Evolutionary conservation across 1,140 invertebrate genomes (phyloP).

Genomic region (Helicorthomorpha holstii): DNA sequence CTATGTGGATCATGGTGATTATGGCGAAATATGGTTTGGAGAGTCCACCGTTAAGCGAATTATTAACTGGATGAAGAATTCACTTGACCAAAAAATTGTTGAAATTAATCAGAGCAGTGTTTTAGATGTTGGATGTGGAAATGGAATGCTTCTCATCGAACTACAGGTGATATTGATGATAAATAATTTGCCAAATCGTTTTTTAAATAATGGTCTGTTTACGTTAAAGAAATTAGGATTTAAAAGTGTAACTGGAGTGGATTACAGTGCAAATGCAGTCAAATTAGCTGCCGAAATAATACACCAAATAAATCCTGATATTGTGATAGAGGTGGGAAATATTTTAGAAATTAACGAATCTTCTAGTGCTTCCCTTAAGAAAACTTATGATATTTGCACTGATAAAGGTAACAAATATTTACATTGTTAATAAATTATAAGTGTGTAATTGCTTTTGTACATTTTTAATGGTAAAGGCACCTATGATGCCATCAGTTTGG

Average conservation of each 20-base stretch:
- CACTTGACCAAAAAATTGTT: conserved; percentile 17
- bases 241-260: conserved; percentile 53
- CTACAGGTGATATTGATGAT: conserved; percentile 22
- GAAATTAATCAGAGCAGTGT: conserved; percentile 17
- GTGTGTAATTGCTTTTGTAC: not conserved
- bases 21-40: conserved; percentile 88
- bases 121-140: conserved; percentile 65
- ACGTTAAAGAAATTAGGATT: conserved; percentile 39
- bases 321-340: not conserved
- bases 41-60: conserved; percentile 56
- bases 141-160: conserved; percentile 66
- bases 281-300: conserved; percentile 48
- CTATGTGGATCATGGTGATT: conserved; percentile 63
- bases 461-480: not conserved
- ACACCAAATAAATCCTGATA: conserved; percentile 21
- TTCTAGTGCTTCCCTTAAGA: not conserved
- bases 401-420: not conserved
- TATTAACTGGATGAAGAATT: conserved; percentile 35
- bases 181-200: not conserved
- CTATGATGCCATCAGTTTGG: conserved; percentile 66
- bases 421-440: not conserved
- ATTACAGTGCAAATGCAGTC: conserved; percentile 66
- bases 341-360: not conserved
- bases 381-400: not conserved
- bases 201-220: not conserved